These are phyloP conservation scores for Cataglyphis livida DNA, from an alignment of 2,888 invertebrate species.

Conservation along the genomic window DNA sequence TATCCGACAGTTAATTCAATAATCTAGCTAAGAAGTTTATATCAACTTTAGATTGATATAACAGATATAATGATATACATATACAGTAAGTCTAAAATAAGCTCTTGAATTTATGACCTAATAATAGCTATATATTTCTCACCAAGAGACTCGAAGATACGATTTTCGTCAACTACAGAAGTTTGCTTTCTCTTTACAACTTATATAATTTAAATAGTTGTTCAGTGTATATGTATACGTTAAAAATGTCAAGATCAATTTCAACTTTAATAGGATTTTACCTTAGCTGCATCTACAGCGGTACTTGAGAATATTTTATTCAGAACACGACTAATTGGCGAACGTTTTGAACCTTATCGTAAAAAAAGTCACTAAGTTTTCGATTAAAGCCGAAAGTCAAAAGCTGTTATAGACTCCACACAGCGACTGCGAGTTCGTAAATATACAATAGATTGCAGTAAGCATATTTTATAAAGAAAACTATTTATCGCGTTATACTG, in stretches of 20 bases:
- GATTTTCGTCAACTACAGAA: neutral
- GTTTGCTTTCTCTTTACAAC: neutral
- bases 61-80: neutral
- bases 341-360: neutral
- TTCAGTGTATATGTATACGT: neutral
- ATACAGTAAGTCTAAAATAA: neutral
- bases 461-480: neutral
- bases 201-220: conserved; percentile 7
- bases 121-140: neutral
- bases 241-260: conserved; percentile 21
- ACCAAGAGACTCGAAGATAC: neutral
- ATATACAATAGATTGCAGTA: too few relatives aligned
- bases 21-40: neutral
- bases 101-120: neutral
- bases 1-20: conserved; percentile 3
- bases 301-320: neutral
- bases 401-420: neutral
- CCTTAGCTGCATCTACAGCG: neutral
- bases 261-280: conserved; percentile 12
- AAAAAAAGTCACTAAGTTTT: neutral
- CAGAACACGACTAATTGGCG: neutral
- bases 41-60: conserved; percentile 7
- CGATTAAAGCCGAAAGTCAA: conserved; percentile 17
- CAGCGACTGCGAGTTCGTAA: neutral
- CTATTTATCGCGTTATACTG: neutral